phyloP scores from a whole-genome alignment of 2,797 vertebrate species.

The Brotula barbata region DNA sequence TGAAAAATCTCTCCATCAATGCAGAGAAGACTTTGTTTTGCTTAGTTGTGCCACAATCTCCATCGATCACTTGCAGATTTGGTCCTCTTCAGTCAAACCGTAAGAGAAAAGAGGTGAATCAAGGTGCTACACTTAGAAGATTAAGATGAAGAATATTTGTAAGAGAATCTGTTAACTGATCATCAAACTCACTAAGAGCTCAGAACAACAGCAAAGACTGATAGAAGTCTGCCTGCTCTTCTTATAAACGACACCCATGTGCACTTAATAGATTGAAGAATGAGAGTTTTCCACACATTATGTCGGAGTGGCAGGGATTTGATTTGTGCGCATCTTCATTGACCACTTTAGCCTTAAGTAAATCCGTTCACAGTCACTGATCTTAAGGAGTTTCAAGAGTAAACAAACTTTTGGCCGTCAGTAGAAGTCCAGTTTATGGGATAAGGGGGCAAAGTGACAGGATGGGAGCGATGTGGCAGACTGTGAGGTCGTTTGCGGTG shows the following conservation, averaged over 20 bases:
- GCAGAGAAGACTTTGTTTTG: slow-evolving; percentile 48
- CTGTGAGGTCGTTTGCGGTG: slow-evolving; percentile 50
- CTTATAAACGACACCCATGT: slow-evolving; percentile 21
- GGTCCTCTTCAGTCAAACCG: slow-evolving; percentile 59
- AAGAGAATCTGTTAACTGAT: slow-evolving; percentile 66
- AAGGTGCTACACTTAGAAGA: slow-evolving; percentile 72
- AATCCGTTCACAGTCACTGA: slow-evolving; percentile 45
- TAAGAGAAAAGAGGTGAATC: slow-evolving; percentile 60
- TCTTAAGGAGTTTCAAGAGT: slow-evolving; percentile 60
- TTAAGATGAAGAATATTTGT: slow-evolving; percentile 73
- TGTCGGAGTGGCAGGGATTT: not conserved
- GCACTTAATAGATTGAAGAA: slow-evolving; percentile 20
- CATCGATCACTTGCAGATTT: slow-evolving; percentile 57
- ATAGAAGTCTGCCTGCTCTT: slow-evolving; percentile 48
- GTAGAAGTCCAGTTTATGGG: slow-evolving; percentile 46
- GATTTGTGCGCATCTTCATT: slow-evolving; percentile 30
- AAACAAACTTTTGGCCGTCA: slow-evolving; percentile 65
- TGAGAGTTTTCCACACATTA: too few relatives aligned
- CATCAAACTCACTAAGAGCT: slow-evolving; percentile 62
- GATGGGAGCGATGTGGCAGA: slow-evolving; percentile 34
- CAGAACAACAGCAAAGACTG: slow-evolving; percentile 47
- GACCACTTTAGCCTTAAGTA: slow-evolving; percentile 40
- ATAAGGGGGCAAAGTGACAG: slow-evolving; percentile 49
- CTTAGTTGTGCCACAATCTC: slow-evolving; percentile 42
- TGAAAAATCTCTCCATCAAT: slow-evolving; percentile 31